These are phyloP conservation scores for silkworm (Bombyx mori) DNA, from an alignment of 1,140 invertebrate genomes.

Conservation along the genomic window ASM3026992v2 NC_085120.1:476501-477000, in stretches of 20 bases:
- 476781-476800: slow-evolving; percentile 7
- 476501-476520: too few relatives aligned
- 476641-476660: neutral
- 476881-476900: neutral
- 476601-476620: too few relatives aligned
- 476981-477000: too few relatives aligned
- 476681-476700: slow-evolving; percentile 12
- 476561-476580: too few relatives aligned
- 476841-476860: neutral
- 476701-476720: slow-evolving; percentile 9
- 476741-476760: slow-evolving; percentile 9
- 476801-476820: neutral
- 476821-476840: slow-evolving; percentile 1
- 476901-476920: slow-evolving; percentile 2
- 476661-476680: slow-evolving; percentile 8
- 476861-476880: slow-evolving; percentile 5
- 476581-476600: too few relatives aligned
- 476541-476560: too few relatives aligned
- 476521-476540: too few relatives aligned
- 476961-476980: too few relatives aligned
- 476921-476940: neutral
- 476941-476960: neutral
- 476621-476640: too few relatives aligned
- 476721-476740: slow-evolving; percentile 6
- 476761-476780: slow-evolving; percentile 10